Evolutionary conservation across 2,888 invertebrate genomes (phyloP), one percentile per base, ranked within the genome.

Genomic region (Xestia c-nigrum): DNA sequence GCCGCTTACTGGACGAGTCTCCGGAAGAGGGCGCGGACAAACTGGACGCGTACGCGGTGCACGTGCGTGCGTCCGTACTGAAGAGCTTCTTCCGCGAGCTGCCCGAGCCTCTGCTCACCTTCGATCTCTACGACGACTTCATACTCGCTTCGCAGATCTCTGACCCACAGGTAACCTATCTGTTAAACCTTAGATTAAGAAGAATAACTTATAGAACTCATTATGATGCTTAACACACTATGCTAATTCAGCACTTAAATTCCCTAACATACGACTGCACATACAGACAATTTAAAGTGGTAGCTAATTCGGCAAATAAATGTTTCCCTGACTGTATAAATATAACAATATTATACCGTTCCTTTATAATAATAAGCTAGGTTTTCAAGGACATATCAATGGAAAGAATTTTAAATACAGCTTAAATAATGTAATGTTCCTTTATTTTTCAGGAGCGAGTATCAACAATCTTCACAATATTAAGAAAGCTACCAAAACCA

Each of bases 111-210:
- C 96, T 99, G 87, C 97, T 99, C 86, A 99, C 99, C 72, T 99
- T 98, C 95, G 99, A 99, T 93, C 98, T 98, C 84, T 99, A 99
- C 94, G 99, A 99, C 94, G 99, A 99, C 95, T 99, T 99, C 94
- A 97, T 99, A 81, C 98, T 98, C 85, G 99, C 99, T 64, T 98
- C 99, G 6, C 98, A 98, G 94, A 97, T 99, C 86, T 97, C 98
- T 19, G 98, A 99, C 93, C 97, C 97, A 38, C 98, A 95, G 94
- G 99, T 99, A 57, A 24, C 0, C 16, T 14, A 64, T n/a, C 5
- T 19, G 14, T 16, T n/a, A 14, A 7, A 43, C 3, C 7, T 43
- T 7, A 14, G 16, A 9, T 31, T 12, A 21, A 21, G 19, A 61
- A 38, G 10, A 61, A 38, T 21, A 10, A 1, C 10, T 10, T 38